Percentiles rank a stretch among this genome's conserved stretches.
Evolutionary conservation across 2,113 vertebrate species (phyloP).

Genomic region (Melanocharis versteri): DNA sequence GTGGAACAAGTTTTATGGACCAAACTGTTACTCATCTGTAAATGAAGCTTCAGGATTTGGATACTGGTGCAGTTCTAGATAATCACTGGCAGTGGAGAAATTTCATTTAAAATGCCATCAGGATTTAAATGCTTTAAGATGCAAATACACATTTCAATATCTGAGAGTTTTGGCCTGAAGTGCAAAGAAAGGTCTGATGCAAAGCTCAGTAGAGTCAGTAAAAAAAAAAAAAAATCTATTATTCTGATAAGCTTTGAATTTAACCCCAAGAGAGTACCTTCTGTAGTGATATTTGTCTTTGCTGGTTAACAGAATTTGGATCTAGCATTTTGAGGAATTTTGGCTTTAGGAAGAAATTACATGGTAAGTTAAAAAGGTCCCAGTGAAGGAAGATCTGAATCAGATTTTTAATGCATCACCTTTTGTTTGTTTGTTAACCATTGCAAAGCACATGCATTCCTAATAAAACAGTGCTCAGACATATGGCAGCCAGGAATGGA

Average conservation of each 20-base stretch:
- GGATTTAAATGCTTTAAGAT: background rate
- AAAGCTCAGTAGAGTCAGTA: background rate
- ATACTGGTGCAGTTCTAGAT: background rate
- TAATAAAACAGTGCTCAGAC: conserved; percentile 13
- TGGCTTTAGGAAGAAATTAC: background rate
- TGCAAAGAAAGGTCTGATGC: background rate
- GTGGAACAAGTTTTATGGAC: background rate
- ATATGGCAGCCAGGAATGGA: conserved; percentile 22
- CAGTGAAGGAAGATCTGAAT: background rate
- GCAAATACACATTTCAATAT: background rate
- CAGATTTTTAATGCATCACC: conserved; percentile 28
- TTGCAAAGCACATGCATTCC: background rate
- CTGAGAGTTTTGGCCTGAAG: background rate
- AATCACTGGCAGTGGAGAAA: background rate
- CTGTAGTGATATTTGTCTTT: background rate
- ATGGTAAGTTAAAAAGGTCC: background rate
- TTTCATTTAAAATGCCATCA: background rate
- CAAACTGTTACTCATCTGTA: background rate
- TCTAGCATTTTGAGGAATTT: background rate
- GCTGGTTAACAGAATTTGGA: background rate
- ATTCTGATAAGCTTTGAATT: background rate
- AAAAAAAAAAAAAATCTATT: background rate
- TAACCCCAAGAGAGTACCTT: background rate
- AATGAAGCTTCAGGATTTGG: background rate
- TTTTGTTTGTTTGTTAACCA: conserved; percentile 49